Evolutionary conservation across 2,888 invertebrate genomes (phyloP).

Genomic region (Cephus spinipes): DNA sequence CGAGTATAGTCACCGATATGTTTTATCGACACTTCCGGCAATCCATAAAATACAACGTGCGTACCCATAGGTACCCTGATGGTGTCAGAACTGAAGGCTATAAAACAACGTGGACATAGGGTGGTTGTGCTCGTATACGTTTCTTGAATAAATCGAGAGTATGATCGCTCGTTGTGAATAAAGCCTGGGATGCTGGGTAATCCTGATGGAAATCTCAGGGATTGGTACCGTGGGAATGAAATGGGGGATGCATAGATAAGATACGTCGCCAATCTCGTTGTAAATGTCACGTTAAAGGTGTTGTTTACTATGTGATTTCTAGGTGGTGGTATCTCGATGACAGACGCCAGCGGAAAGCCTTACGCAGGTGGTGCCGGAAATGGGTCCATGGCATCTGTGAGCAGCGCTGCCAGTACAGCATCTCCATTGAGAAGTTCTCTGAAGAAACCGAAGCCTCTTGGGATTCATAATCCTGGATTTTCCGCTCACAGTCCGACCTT

Average conservation of each 20-base stretch:
- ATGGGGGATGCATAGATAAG: not conserved
- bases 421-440: slow-evolving; percentile 84
- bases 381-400: slow-evolving; percentile 69
- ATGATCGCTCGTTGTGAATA: not conserved
- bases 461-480: slow-evolving; percentile 89
- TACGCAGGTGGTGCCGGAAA: slow-evolving; percentile 73
- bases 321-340: slow-evolving; percentile 81
- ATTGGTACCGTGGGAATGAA: not conserved
- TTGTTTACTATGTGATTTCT: slow-evolving; percentile 33
- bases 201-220: not conserved
- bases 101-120: not conserved
- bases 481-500: slow-evolving; percentile 87
- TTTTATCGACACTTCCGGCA: not conserved
- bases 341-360: slow-evolving; percentile 88
- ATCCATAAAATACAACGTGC: not conserved
- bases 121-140: not conserved
- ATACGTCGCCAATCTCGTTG: not conserved
- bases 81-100: not conserved
- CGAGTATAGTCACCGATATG: not conserved
- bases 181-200: not conserved
- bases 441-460: slow-evolving; percentile 84
- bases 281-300: not conserved
- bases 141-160: not conserved
- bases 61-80: not conserved
- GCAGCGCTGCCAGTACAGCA: slow-evolving; percentile 66